Evolutionary conservation across 2,113 vertebrate species (phyloP), one percentile per base, ranked within the genome.

Genomic region (Pipa parva): DNA sequence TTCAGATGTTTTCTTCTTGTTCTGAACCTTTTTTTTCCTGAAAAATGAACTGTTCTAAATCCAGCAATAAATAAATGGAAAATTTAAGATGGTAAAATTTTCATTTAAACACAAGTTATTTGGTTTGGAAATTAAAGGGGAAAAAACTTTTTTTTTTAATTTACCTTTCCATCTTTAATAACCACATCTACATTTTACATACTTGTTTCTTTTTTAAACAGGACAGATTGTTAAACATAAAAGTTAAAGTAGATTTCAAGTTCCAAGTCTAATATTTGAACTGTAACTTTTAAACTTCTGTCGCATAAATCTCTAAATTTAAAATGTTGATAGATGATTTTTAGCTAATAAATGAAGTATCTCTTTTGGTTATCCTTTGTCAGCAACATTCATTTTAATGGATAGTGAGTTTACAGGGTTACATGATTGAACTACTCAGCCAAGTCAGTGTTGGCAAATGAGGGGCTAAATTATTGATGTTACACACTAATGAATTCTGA

Each of bases 331-430:
- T 91, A 89, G 89, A 91, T 91, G 90, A 90, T 84, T 88, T 90
- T 89, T 91, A 91, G 90, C 85, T 91, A 91, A 89, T 91, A 91
- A 92, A 92, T 91, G 87, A 89, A 91, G 85, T 92, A 89, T 90
- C 87, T 89, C 89, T 89, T 90, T 90, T 86, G n/a, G 87, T 90
- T 90, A 89, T 91, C 88, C 89, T 90, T 90, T 89, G 89, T 92
- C 90, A 92, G 90, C 90, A 91, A 91, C 88, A 92, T 92, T 91
- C 88, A 90, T 89, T 92, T 90, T 92, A 90, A 90, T 92, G 89
- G 89, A 90, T 89, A 92, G 88, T 89, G 87, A 91, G 85, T 91
- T 91, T 91, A 91, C 88, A 90, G 89, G 88, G 88, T 90, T 91
- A 91, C 88, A 90, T 91, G 88, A 91, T 90, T 91, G 89, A 91